Evolutionary conservation across 37 sponge, comb jelly and placozoan species (phyloP).

Genomic region (Bolinopsis microptera): DNA sequence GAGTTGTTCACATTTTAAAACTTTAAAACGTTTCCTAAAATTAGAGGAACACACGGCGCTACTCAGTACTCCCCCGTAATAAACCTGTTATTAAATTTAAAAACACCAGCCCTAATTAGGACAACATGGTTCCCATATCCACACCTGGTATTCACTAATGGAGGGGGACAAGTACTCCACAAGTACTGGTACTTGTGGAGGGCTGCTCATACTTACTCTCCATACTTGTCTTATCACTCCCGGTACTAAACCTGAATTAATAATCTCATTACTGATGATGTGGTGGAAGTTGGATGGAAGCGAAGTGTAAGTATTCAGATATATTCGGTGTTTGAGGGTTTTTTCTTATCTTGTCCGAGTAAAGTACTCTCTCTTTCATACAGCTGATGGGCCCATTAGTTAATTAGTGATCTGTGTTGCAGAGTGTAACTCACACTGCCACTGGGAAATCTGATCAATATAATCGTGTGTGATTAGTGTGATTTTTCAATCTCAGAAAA

Average conservation of each 20-base stretch:
- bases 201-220: not conserved
- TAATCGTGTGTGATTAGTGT: not conserved
- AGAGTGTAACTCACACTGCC: too few species aligned
- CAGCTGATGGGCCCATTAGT: not conserved
- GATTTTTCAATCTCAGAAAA: too few species aligned
- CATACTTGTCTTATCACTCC: not conserved
- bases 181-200: not conserved
- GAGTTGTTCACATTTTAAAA: too few species aligned
- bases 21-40: too few species aligned
- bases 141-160: not conserved
- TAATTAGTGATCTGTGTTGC: too few species aligned
- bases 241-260: not conserved
- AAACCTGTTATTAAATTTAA: not conserved
- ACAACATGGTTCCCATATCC: not conserved
- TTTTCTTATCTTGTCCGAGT: not conserved
- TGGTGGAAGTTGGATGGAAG: not conserved
- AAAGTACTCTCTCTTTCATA: not conserved
- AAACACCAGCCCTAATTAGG: not conserved
- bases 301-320: not conserved
- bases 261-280: not conserved
- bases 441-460: too few species aligned
- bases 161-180: not conserved
- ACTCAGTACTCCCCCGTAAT: too few species aligned
- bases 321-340: not conserved
- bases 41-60: too few species aligned